Evolutionary conservation across 2,113 vertebrate genomes (phyloP).

Genomic region (Perognathus longimembris): DNA sequence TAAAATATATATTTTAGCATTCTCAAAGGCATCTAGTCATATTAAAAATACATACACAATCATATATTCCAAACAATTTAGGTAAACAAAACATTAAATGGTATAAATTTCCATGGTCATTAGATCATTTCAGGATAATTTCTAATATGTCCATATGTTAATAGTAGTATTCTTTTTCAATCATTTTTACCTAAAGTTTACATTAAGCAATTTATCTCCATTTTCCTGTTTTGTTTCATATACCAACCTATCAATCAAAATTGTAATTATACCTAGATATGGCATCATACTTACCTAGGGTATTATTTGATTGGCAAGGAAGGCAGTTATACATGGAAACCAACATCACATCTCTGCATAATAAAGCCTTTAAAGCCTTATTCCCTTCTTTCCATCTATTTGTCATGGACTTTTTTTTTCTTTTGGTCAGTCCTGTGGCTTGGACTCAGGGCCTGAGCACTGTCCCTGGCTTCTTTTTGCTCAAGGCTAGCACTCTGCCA

Average conservation of each 20-base stretch:
- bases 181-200: slow-evolving; percentile 53
- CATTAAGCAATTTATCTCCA: slow-evolving; percentile 43
- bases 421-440: no score
- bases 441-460: no score
- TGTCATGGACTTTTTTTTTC: slow-evolving; percentile 53
- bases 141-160: slow-evolving; percentile 22
- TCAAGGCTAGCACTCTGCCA: no score
- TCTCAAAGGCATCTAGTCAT: neutral
- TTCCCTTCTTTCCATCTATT: slow-evolving; percentile 36
- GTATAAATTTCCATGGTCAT: neutral
- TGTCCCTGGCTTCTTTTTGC: no score
- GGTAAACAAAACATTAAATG: slow-evolving; percentile 45
- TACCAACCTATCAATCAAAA: slow-evolving; percentile 50
- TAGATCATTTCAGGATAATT: slow-evolving; percentile 41
- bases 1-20: neutral
- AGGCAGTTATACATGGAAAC: neutral
- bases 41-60: neutral
- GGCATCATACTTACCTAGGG: slow-evolving; percentile 37
- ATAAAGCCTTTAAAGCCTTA: slow-evolving; percentile 44
- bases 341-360: slow-evolving; percentile 37
- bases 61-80: slow-evolving; percentile 32
- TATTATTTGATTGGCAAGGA: slow-evolving; percentile 59
- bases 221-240: slow-evolving; percentile 44
- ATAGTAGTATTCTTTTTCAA: slow-evolving; percentile 1
- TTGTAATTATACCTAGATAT: slow-evolving; percentile 20